phyloP scores from a whole-genome alignment of 64 coral and sea anemone genomes.

The Dendronephthya gigantea region DNA sequence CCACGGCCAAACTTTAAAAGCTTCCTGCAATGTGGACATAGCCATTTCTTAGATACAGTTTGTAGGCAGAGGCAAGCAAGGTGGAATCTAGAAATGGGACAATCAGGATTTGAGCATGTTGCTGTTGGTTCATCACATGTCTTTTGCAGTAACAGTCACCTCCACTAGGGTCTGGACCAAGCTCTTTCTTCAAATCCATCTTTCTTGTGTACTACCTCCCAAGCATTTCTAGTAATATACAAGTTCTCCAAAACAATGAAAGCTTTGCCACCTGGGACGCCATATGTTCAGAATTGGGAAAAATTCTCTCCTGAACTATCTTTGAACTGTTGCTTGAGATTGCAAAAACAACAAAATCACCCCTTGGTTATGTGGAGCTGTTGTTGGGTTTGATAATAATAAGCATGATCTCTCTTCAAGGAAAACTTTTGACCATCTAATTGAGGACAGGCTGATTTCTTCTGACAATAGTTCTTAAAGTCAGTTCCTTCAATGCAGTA shows the following conservation, averaged over 20 bases:
- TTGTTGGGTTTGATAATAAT: neutral
- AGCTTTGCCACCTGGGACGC: slow-evolving; percentile 6
- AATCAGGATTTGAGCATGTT: slow-evolving; percentile 29
- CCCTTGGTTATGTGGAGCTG: neutral
- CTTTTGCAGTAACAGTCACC: slow-evolving; percentile 26
- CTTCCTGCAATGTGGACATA: slow-evolving; percentile 33
- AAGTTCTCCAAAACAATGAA: slow-evolving; percentile 24
- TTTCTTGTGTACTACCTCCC: slow-evolving; percentile 27
- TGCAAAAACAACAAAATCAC: neutral
- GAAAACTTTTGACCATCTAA: neutral
- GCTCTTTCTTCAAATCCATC: neutral
- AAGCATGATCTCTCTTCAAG: neutral
- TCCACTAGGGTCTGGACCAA: neutral
- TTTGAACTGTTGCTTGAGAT: neutral
- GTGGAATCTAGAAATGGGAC: slow-evolving; percentile 5
- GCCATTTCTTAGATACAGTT: slow-evolving; percentile 25
- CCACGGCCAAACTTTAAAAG: neutral
- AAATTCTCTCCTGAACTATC: neutral
- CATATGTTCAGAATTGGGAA: neutral
- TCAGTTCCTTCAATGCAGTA: neutral
- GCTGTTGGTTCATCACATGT: neutral
- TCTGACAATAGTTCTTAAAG: neutral
- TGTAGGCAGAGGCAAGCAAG: neutral
- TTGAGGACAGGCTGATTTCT: neutral
- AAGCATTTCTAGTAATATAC: slow-evolving; percentile 14